Evolutionary conservation across 2,113 vertebrate species (phyloP), one percentile per base, ranked within the genome.

Genomic region (Psilopogon haemacephalus): DNA sequence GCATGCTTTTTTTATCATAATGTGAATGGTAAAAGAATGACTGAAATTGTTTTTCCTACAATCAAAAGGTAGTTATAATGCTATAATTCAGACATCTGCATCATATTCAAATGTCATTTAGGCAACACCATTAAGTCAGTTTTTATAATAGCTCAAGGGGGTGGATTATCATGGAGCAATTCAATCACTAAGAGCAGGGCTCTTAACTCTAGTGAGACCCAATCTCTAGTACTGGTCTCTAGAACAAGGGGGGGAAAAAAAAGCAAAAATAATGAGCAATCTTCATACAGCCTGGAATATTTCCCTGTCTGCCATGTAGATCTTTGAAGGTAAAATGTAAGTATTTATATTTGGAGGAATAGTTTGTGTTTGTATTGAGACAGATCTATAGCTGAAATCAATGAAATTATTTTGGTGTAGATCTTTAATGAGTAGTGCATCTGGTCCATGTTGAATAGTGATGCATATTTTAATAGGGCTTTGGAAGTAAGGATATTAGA

Each of bases 81-180:
- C 54, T 75, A 81, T 50, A 26, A 94, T 83, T 93, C 88, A 93
- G 56, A 72, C 62, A 84, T 52, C 38, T 84, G 73, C 56, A 93
- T 94, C 74, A 73, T 94, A 93, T 94, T 95, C 89, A 96, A 94
- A 93, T 94, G 52, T 72, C 82, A 93, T 86, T 93, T 95, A 83
- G 38, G 37, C 35, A 91, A 76, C 46, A 77, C 26, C 94, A 88
- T 92, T 86, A 95, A 95, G 68, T 77, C 40, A 74, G 67, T 42
- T 94, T 93, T 91, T 90, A 67, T 93, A 95, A 78, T 60, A 95
- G 90, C 87, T 95, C 64, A 89, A 76, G 54, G 64, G 44, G 44
- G 19, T 86, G 88, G 70, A 93, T 91, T 86, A 93, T 90, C n/a
- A 70, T 60, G 37, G 30, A 67, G 62, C 93, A 93, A 93, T 93